Percentiles rank a stretch among this genome's conserved stretches.
Conservation (phyloP, 2,888 invertebrate species). For the Marasmarcha lunaedactyla region DNA sequence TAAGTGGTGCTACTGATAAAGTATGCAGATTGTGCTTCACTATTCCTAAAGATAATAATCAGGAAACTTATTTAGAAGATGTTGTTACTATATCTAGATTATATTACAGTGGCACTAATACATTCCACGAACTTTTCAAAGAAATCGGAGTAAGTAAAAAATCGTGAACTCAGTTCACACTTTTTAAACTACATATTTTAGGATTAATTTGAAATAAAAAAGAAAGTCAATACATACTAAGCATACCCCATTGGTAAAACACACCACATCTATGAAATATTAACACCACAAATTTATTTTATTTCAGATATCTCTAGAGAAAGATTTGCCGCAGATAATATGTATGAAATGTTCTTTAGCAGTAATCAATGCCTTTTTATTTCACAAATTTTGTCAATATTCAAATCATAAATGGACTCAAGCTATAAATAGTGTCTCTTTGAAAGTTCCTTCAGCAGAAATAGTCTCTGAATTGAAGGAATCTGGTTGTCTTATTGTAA, state of each 20-base stretch:
- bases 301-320: constrained; percentile 33
- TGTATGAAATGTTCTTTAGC: constrained; percentile 36
- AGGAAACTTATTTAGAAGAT: constrained; percentile 30
- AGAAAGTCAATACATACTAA: too few species aligned
- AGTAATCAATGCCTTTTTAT: constrained; percentile 34
- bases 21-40: constrained; percentile 55
- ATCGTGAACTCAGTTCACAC: too few species aligned
- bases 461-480: constrained; percentile 11
- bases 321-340: constrained; percentile 32
- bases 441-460: constrained; percentile 24
- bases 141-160: constrained; percentile 33
- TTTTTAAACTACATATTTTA: too few species aligned
- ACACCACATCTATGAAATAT: too few species aligned
- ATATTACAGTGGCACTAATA: constrained; percentile 30
- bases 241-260: too few species aligned
- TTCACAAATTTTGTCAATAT: constrained; percentile 31
- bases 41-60: constrained; percentile 24
- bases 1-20: constrained; percentile 30
- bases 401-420: constrained; percentile 33
- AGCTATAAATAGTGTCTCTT: constrained; percentile 22
- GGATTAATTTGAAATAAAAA: too few species aligned
- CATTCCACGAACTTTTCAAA: constrained; percentile 32
- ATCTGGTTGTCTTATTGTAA: constrained; percentile 21
- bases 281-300: constrained; percentile 8
- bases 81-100: constrained; percentile 23